Base-by-base conservation (phyloP, 92 coral and sea anemone species). In the Paramuricea clavata region DNA sequence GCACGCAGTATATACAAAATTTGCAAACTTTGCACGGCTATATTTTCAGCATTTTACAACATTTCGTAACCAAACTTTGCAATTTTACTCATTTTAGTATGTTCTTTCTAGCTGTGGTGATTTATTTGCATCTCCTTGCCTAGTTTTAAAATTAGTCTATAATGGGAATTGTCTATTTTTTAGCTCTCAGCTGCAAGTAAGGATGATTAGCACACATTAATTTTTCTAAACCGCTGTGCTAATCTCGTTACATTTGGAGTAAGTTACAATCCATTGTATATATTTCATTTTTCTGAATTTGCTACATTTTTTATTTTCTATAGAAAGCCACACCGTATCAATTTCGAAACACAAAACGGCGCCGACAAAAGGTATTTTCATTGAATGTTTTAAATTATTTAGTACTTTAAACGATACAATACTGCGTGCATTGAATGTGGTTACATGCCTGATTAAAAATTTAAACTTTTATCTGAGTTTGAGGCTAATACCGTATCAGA, bases 351-450 rank as follows among this genome's bases (percentile, higher is more conserved):
- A 50, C 68, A 27, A 43, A 17, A 76, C 50, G 42, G 68, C 42
- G 39, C 69, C 82, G 64, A 76, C 82, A 19, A 76, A 76, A 76
- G 81, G 81, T 65, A 28, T 13, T 65, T 28, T 65, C 34, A 1
- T 39, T 10, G 44, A 39, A 39, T 6, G 8, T 8, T 0, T 54
- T 54, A 19, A 1, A 19, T 54, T 19, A 54, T 54, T 54, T 54
- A 54, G n/a, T n/a, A n/a, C n/a, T n/a, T n/a, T n/a, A n/a, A n/a
- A n/a, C n/a, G n/a, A n/a, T n/a, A n/a, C n/a, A n/a, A 39, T 39
- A 39, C 44, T 39, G 44, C 44, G 10, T 39, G 44, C 10, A 39
- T 39, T 4, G 10, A 39, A 39, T 39, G 44, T 39, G 44, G 44
- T 39, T 39, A 4, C 19, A 69, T 6, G 1, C 12, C 17, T 21